Percentiles rank a stretch among this genome's conserved stretches.
Evolutionary conservation across 2,888 invertebrate species (phyloP).

Genomic region (Drosophila leonis): DNA sequence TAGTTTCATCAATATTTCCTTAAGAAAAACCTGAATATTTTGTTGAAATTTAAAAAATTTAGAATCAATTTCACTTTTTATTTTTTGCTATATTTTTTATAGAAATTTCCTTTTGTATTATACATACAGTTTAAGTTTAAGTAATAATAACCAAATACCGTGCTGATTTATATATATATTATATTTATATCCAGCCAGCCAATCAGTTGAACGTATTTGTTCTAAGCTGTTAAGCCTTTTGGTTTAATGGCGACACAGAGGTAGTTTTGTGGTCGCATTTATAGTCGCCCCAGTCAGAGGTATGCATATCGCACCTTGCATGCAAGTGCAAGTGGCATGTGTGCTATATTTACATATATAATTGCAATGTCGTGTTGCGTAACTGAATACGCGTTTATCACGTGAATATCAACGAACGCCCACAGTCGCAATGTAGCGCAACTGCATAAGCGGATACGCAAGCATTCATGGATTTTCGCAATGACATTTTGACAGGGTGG

Average conservation of each 20-base stretch:
- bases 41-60: background rate
- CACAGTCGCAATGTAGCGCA: background rate
- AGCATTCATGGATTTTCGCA: slow-evolving; percentile 42
- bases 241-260: background rate
- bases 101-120: background rate
- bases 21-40: background rate
- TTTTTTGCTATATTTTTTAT: too few species aligned
- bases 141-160: background rate
- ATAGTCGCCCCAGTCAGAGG: background rate
- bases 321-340: slow-evolving; percentile 14
- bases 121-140: background rate
- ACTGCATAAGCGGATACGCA: slow-evolving; percentile 51
- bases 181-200: background rate
- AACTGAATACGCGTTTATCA: slow-evolving; percentile 52
- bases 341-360: slow-evolving; percentile 64
- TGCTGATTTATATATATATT: background rate
- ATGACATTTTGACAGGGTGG: slow-evolving; percentile 67
- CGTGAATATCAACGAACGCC: slow-evolving; percentile 22
- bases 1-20: too few species aligned
- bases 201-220: background rate
- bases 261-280: background rate
- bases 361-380: slow-evolving; percentile 65
- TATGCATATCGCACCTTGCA: slow-evolving; percentile 1
- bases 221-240: slow-evolving; percentile 7
- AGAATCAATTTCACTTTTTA: background rate